Conservation (phyloP, 2,113 vertebrate species). For the Callithrix jacchus region DNA sequence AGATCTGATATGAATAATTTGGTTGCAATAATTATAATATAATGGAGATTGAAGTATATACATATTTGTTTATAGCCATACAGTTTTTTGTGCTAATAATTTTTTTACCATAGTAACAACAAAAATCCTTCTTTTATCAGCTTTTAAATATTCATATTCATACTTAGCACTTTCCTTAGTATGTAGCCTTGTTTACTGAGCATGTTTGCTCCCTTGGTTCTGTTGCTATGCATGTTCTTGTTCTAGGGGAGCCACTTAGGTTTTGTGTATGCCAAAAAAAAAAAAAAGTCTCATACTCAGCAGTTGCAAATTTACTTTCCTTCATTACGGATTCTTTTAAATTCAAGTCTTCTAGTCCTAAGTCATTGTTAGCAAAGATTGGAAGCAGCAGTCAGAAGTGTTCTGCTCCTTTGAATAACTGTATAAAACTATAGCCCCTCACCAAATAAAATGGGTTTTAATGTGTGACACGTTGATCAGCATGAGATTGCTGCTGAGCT, state of each 20-base stretch:
- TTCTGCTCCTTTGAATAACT: not conserved
- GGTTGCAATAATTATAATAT: not conserved
- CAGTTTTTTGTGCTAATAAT: slow-evolving; percentile 15
- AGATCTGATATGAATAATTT: not conserved
- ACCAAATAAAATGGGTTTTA: not conserved
- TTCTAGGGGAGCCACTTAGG: not conserved
- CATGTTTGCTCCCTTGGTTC: not conserved
- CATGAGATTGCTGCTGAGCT: not conserved
- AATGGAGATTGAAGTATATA: not conserved
- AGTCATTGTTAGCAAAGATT: not conserved
- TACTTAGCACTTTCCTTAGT: not conserved
- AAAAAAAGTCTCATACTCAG: not conserved
- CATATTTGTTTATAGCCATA: not conserved
- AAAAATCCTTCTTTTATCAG: not conserved
- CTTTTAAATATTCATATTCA: not conserved
- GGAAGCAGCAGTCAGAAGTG: not conserved
- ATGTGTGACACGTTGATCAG: not conserved
- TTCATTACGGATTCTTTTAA: slow-evolving; percentile 2
- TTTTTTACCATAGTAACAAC: not conserved
- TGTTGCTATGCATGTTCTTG: not conserved
- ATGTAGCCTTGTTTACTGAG: not conserved
- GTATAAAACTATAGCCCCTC: not conserved
- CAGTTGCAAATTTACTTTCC: not conserved
- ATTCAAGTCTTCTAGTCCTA: not conserved
- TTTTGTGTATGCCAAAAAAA: not conserved